Base-by-base conservation (phyloP, 2,797 vertebrate species). In the Acipenser oxyrinchus region DNA sequence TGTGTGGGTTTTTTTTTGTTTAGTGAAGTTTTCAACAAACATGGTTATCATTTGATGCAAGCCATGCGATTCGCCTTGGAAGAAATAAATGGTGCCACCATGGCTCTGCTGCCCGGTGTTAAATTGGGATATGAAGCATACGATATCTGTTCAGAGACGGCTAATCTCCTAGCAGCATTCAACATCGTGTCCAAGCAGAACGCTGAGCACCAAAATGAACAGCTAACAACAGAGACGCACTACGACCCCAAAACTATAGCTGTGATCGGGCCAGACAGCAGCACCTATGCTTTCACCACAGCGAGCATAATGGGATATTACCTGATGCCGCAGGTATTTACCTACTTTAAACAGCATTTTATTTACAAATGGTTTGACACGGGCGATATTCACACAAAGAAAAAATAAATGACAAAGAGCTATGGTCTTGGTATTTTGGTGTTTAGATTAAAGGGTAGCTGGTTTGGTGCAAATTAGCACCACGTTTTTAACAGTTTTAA, bases 61-160 rank as follows among this genome's bases (percentile, higher is more conserved):
- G 52, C 52, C 52, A 55, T 55, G 52, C 9, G 52, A 55, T 55
- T 55, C 6, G n/a, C 52, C 9, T 10, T 55, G 52, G 52, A 55
- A 55, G 52, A 55, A n/a, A 55, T 55, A 9, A 55, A 55, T 5
- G 6, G 6, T 55, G 52, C n/a, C 3, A 37, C 23, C 23, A 55
- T 3, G 0, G n/a, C 3, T 55, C 52, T 55, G 9, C 52, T 55
- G 52, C 52, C 52, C 3, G n/a, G n/a, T 0, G 0, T 88, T 71
- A 80, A 81, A 0, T 53, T 87, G 70, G 84, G 83, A n/a, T 88
- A 81, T 0, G 72, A 84, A 12, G 78, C 84, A 18, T 76, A 77
- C 0, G 78, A 87, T 0, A 69, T 73, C 48, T 87, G 86, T 69
- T 83, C 79, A 0, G 72, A 78, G n/a, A 18, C 72, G 0, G 48